A percentile compares a stretch with the other conserved stretches of the same genome.
Conservation (phyloP, 2,888 invertebrate genomes). For the Pseudococcus longispinus region DNA sequence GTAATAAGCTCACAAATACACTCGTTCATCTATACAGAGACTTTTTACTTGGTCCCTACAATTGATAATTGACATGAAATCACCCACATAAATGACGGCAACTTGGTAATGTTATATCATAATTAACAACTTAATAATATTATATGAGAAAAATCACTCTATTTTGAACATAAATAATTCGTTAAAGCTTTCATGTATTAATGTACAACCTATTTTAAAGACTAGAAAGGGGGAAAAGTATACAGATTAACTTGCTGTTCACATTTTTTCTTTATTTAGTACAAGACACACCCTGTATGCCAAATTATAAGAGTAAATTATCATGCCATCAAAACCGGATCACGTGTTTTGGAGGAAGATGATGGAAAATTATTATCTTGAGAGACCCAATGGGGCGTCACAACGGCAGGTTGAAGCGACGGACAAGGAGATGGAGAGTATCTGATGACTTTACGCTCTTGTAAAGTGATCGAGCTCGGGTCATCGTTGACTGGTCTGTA, state of each 20-base stretch:
- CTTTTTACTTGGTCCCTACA: conserved; percentile 36
- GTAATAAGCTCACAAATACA: neutral
- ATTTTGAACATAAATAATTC: conserved; percentile 26
- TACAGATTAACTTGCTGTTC: conserved; percentile 8
- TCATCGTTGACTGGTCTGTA: conserved; percentile 72
- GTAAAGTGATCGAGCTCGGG: conserved; percentile 68
- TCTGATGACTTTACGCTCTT: conserved; percentile 64
- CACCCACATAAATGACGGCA: conserved; percentile 11
- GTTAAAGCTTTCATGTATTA: conserved; percentile 6
- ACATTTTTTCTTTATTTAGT: neutral
- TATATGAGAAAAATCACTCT: conserved; percentile 36
- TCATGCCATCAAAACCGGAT: conserved; percentile 45
- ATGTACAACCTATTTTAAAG: conserved; percentile 34
- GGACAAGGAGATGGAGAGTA: conserved; percentile 60
- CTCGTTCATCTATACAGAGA: conserved; percentile 13
- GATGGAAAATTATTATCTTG: conserved; percentile 53
- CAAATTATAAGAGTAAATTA: neutral
- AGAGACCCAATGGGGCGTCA: conserved; percentile 60
- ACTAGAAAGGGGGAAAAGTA: neutral
- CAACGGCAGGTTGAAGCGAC: conserved; percentile 64
- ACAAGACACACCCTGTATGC: conserved; percentile 46
- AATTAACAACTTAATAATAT: conserved; percentile 35
- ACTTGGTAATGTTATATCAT: conserved; percentile 23
- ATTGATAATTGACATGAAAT: conserved; percentile 43
- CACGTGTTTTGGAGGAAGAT: conserved; percentile 51